These are phyloP conservation scores for Penaeus chinensis DNA, from an alignment of 1,140 invertebrate genomes.

Conservation along the genomic window DNA sequence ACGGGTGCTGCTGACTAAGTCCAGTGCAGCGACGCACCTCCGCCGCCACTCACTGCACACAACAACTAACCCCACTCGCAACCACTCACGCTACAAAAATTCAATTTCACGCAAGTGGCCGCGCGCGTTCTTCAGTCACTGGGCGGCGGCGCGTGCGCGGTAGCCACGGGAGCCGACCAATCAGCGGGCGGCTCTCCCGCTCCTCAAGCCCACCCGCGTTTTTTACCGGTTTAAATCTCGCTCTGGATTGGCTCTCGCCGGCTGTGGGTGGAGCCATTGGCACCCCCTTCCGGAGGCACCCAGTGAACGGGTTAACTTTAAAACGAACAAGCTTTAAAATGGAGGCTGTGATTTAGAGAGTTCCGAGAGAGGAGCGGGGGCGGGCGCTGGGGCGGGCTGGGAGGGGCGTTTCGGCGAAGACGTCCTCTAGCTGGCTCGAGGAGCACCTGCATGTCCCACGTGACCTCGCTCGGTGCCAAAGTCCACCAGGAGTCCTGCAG, in stretches of 20 bases:
- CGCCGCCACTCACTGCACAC: constrained; percentile 45
- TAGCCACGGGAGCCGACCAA: constrained; percentile 26
- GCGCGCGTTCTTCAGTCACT: constrained; percentile 47
- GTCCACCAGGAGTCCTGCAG: constrained; percentile 6
- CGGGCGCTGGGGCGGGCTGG: constrained; percentile 27
- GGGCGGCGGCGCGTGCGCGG: constrained; percentile 45
- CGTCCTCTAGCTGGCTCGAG: background rate
- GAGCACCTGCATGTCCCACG: too few relatives aligned
- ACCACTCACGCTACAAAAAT: constrained; percentile 56
- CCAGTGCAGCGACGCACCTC: constrained; percentile 43
- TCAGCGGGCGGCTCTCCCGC: constrained; percentile 11
- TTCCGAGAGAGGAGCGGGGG: constrained; percentile 14
- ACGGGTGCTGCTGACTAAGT: constrained; percentile 34
- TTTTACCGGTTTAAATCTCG: constrained; percentile 56
- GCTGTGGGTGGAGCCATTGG: constrained; percentile 49
- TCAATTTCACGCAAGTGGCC: constrained; percentile 59
- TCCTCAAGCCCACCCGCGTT: constrained; percentile 43
- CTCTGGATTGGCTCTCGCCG: constrained; percentile 36
- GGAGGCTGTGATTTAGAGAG: constrained; percentile 58
- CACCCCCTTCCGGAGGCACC: constrained; percentile 55
- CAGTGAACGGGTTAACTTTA: constrained; percentile 61
- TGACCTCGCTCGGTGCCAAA: too few relatives aligned
- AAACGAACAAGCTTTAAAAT: constrained; percentile 61
- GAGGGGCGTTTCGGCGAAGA: constrained; percentile 7
- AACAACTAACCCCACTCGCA: constrained; percentile 52